phyloP scores from a whole-genome alignment of 1,140 invertebrate genomes.

The Yoshiicerus persimilis region DNA sequence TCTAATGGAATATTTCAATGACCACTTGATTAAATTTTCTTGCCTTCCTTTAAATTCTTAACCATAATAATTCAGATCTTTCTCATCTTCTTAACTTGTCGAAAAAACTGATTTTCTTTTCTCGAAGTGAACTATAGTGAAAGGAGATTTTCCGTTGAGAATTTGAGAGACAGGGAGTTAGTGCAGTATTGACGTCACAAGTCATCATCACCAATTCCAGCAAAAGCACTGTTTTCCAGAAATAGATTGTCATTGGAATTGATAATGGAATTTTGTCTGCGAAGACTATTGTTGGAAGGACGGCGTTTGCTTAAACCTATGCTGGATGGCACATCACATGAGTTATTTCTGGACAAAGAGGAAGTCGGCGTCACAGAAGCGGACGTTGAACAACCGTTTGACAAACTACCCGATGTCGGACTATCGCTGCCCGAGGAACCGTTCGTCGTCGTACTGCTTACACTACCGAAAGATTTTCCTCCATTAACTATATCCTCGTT shows the following conservation, averaged over 20 bases:
- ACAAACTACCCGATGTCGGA: conserved; percentile 38
- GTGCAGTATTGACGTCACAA: conserved; percentile 58
- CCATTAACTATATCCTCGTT: conserved; percentile 40
- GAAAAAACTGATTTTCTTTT: too few species aligned
- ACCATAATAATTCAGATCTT: too few species aligned
- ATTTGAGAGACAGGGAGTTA: background rate
- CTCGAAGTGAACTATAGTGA: too few species aligned
- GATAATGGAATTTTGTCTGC: conserved; percentile 38
- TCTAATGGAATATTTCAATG: background rate
- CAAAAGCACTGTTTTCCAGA: conserved; percentile 84
- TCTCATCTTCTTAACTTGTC: too few species aligned
- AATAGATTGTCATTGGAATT: conserved; percentile 52
- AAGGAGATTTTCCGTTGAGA: too few species aligned
- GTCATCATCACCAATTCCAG: conserved; percentile 87
- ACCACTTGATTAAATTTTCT: too few species aligned
- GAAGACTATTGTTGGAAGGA: conserved; percentile 40
- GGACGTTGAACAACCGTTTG: conserved; percentile 25
- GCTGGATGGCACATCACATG: conserved; percentile 37
- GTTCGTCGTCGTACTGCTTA: conserved; percentile 23
- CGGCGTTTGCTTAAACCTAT: conserved; percentile 35
- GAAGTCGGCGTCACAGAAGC: conserved; percentile 30
- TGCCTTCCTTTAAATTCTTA: too few species aligned
- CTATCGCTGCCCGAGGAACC: conserved; percentile 42
- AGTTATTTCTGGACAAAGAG: conserved; percentile 39
- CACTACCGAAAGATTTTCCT: background rate